Evolutionary conservation across 2,888 invertebrate genomes (phyloP), one percentile per base, ranked within the genome.

Genomic region (Trachelus stipa): DNA sequence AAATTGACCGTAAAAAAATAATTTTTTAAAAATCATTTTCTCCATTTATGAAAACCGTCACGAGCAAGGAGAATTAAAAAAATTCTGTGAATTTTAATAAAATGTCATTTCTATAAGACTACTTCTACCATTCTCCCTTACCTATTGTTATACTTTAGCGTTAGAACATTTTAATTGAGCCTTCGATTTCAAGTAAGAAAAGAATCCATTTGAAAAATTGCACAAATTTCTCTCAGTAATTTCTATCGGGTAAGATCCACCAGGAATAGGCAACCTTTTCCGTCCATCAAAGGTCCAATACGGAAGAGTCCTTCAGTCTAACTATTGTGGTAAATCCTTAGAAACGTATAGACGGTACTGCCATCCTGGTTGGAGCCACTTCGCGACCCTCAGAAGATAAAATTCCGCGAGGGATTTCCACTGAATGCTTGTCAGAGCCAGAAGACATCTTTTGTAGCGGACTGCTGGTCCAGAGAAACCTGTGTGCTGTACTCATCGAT

Each of bases 351-450:
- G 71, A 71, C 71, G 12, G 31, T 12, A 33, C 71, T 30, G 31
- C 71, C 71, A 34, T 71, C 34, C 31, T 71, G 31, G 31, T 15
- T 15, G 81, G 73, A 73, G 73, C 68, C 74, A 75, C 76, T 75
- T 79, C 76, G 81, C 76, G 78, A 81, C 80, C 81, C 80, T 80
- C 80, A 78, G 40, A 74, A 76, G 77, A 78, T 79, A 74, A 74
- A 75, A 78, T 79, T 81, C 76, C 81, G 81, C 79, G 84, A 86
- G 84, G 83, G 84, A 83, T 85, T 84, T 83, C 83, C 82, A 77
- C 84, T 91, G 89, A 90, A 90, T 90, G 90, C 90, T 89, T 90
- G 91, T 91, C 90, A 91, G 84, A 80, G 82, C 82, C 90, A 90
- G 90, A 89, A 87, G 88, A 86, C 86, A 83, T 87, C 88, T 83